These are phyloP conservation scores for Chymomyza costata DNA, from an alignment of 1,140 invertebrate genomes.

Conservation along the genomic window DNA sequence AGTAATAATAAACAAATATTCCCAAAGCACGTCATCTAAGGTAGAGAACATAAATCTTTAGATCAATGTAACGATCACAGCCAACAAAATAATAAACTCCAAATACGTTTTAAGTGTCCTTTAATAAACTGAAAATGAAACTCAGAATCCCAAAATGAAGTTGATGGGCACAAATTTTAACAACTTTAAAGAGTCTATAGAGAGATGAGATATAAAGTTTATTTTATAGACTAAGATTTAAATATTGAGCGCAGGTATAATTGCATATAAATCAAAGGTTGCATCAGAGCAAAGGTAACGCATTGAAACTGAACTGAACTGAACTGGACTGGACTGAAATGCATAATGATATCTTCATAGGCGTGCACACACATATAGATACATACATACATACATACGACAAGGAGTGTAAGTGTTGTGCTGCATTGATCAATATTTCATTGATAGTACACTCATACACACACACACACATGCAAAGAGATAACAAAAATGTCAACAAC, in stretches of 20 bases:
- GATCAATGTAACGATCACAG: not conserved
- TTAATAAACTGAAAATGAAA: slow-evolving; percentile 46
- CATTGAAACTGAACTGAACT: slow-evolving; percentile 4
- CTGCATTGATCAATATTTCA: slow-evolving; percentile 69
- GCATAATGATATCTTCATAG: slow-evolving; percentile 66
- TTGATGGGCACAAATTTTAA: slow-evolving; percentile 16
- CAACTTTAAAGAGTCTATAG: slow-evolving; percentile 17
- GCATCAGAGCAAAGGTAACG: not conserved
- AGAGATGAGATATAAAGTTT: slow-evolving; percentile 35
- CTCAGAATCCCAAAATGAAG: too few species aligned
- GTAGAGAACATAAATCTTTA: slow-evolving; percentile 28
- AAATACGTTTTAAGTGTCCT: slow-evolving; percentile 55
- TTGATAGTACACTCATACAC: slow-evolving; percentile 54
- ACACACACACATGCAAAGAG: slow-evolving; percentile 28
- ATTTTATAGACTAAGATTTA: slow-evolving; percentile 59
- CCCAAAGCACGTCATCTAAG: slow-evolving; percentile 3
- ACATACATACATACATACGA: not conserved
- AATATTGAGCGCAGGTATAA: slow-evolving; percentile 43
- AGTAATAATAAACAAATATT: too few species aligned
- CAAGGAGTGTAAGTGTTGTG: slow-evolving; percentile 9
- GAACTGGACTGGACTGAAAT: slow-evolving; percentile 35
- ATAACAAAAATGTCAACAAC: slow-evolving; percentile 66
- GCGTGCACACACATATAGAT: slow-evolving; percentile 5
- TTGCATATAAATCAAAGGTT: slow-evolving; percentile 56
- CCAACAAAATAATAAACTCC: slow-evolving; percentile 3